These are phyloP conservation scores for Bombylius discolor DNA, from an alignment of 2,888 invertebrate genomes.

Conservation along the genomic window DNA sequence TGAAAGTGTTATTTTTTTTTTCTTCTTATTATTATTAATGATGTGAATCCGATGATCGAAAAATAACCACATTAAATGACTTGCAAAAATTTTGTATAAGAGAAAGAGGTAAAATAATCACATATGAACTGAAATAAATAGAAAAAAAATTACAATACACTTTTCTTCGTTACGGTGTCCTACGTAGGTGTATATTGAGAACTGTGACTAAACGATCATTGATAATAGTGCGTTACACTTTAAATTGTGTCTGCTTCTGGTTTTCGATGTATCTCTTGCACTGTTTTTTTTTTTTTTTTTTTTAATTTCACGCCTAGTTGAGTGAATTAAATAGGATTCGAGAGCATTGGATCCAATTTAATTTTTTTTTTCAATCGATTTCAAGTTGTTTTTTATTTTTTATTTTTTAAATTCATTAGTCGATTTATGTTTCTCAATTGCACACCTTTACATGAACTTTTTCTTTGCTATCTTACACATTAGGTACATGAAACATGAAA, in stretches of 20 bases:
- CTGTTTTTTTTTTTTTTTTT: background rate
- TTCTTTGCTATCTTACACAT: too few relatives aligned
- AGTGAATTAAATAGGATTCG: slow-evolving; percentile 9
- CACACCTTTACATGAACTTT: too few relatives aligned
- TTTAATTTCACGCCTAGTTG: slow-evolving; percentile 15
- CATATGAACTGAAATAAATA: background rate
- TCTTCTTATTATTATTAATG: background rate
- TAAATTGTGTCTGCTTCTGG: background rate
- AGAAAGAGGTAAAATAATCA: background rate
- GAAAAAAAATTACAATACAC: background rate
- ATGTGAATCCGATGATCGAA: slow-evolving; percentile 5
- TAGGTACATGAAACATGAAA: background rate
- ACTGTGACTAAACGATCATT: background rate
- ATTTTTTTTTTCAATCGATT: slow-evolving; percentile 5
- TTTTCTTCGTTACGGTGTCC: background rate
- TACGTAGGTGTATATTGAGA: background rate
- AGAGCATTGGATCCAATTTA: slow-evolving; percentile 7
- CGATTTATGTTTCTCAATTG: too few relatives aligned
- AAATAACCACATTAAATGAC: slow-evolving; percentile 10
- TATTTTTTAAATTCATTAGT: background rate
- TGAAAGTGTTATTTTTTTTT: too few relatives aligned
- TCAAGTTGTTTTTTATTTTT: slow-evolving; percentile 2
- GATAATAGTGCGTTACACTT: background rate
- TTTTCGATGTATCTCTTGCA: background rate
- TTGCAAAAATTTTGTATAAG: slow-evolving; percentile 1